Base-by-base conservation (phyloP, 1,140 invertebrate genomes). In the Aleiodes sp. region DNA sequence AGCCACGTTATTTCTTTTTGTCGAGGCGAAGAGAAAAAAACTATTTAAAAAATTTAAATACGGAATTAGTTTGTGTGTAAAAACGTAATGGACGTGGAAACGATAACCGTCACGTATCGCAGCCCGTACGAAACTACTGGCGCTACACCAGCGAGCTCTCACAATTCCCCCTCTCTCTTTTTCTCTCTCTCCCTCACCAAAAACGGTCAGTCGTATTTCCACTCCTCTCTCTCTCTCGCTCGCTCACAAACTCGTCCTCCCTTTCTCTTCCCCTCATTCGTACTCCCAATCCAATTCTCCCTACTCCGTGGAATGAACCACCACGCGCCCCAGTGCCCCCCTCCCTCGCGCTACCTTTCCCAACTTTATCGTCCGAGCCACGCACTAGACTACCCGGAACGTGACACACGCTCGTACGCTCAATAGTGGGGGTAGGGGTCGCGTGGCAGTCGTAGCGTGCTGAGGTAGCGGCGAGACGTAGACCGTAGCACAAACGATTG, bases 51-150 rank as follows among this genome's bases (percentile, higher is more conserved):
- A n/a, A n/a, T n/a, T n/a, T n/a, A n/a, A n/a, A n/a, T n/a, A n/a
- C n/a, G n/a, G n/a, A n/a, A n/a, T n/a, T n/a, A n/a, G n/a, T n/a
- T n/a, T n/a, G n/a, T 59, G 3, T 31, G 28, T 4, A 59, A 59
- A 33, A 65, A 65, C 41, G 46, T 35, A 59, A 28, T 33, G 43
- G 26, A 60, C 61, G 29, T 31, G 14, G n/a, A 64, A 52, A 59
- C 28, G 14, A 31, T 59, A 59, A 59, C 65, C 76, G 68, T 73
- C 70, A 73, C 70, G 73, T 74, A 76, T 73, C 74, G 71, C 78
- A 78, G 78, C 75, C 79, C 80, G 76, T 78, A 80, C 78, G 73
- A 75, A 84, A 85, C 84, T 85, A 79, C 75, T 80, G 70, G 69
- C 77, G 65, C 69, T 70, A 71, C 28, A 65, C 57, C 52, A 64